Evolutionary conservation across 2,888 invertebrate genomes (phyloP), one percentile per base, ranked within the genome.

Genomic region (Bombylius major): DNA sequence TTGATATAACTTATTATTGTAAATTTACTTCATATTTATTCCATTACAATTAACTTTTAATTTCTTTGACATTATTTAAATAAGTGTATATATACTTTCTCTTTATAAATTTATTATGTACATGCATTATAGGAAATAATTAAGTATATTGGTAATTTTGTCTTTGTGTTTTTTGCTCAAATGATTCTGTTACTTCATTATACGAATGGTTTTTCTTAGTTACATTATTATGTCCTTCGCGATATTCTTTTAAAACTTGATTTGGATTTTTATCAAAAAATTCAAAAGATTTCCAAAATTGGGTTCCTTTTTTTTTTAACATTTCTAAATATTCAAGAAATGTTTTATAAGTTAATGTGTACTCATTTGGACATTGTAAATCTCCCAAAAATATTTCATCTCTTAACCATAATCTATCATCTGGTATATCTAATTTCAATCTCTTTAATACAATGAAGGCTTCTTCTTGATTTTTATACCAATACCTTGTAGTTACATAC

Each of bases 401-500:
- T 6, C 77, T 79, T 12, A 81, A 82, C 87, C 87, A 88, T 67
- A 85, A 86, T 62, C 89, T 78, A 58, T 83, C 81, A n/a, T 81
- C 78, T 0, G 88, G 88, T 62, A 86, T 83, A 9, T 77, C 76
- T 34, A 87, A 76, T 12, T 84, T 83, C 23, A 86, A 75, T 1
- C 83, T 78, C 58, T 83, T 81, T 60, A 86, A 82, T 81, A 86
- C 85, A 62, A 11, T 11, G n/a, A 12, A 5, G 13, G 14, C 5
- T 45, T 14, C 45, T 7, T 14, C 12, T n/a, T 14, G 83, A 66
- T 83, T 80, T 2, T 83, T 82, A 62, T 86, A 87, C 82, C 84
- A 87, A 63, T 87, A 82, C 63, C 87, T 86, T 58, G 87, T 85
- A 53, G 87, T 87, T 1, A 87, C 86, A 64, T 82, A 88, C 33